Evolutionary conservation across 2,888 invertebrate genomes (phyloP).

Genomic region (Trachelus troglodyta): DNA sequence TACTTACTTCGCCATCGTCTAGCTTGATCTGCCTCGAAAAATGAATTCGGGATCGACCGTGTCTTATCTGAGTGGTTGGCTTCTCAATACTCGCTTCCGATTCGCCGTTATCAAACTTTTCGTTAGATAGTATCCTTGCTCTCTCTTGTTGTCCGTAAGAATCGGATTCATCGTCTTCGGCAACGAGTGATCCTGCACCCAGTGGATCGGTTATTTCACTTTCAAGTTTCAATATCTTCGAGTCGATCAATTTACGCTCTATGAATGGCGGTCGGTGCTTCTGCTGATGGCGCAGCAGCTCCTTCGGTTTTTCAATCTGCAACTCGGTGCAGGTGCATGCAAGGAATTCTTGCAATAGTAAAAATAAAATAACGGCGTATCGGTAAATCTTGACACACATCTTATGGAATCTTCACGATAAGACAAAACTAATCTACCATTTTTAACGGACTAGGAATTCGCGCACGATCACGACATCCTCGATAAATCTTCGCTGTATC

Average conservation of each 20-base stretch:
- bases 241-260: constrained; percentile 48
- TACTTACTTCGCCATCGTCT: constrained; percentile 17
- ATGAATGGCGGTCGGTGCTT: constrained; percentile 54
- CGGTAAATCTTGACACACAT: constrained; percentile 17
- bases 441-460: neutral
- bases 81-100: constrained; percentile 40
- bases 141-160: neutral
- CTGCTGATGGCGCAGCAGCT: constrained; percentile 55
- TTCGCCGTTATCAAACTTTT: constrained; percentile 12
- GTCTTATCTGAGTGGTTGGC: constrained; percentile 58
- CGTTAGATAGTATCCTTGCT: neutral
- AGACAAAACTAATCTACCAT: constrained; percentile 1
- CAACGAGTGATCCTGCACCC: neutral
- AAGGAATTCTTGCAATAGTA: constrained; percentile 21
- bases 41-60: constrained; percentile 66
- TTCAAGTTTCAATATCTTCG: constrained; percentile 1
- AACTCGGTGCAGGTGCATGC: constrained; percentile 26
- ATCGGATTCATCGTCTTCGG: neutral
- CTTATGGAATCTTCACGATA: constrained; percentile 11
- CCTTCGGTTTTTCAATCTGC: constrained; percentile 46
- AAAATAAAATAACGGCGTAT: constrained; percentile 26
- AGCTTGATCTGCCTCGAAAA: constrained; percentile 42
- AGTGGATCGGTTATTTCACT: neutral
- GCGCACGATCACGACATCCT: neutral
- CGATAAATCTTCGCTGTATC: neutral